phyloP scores from a whole-genome alignment of 2,113 vertebrate genomes.

The Marcusenius ussheri region DNA sequence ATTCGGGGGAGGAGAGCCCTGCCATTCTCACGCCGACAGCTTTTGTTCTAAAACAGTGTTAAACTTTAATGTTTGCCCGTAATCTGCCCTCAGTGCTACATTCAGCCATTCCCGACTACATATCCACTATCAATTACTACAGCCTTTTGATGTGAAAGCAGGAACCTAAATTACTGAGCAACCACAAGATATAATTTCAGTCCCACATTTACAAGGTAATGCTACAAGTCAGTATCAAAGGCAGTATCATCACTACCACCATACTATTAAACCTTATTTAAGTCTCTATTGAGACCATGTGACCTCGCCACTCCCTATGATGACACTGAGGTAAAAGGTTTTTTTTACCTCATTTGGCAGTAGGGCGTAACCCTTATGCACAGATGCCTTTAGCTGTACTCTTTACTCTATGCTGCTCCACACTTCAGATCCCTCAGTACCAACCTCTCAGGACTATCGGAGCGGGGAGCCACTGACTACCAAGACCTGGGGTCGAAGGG shows the following conservation, averaged over 20 bases:
- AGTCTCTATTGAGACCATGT: background rate
- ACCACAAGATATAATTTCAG: background rate
- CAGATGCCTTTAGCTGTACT: background rate
- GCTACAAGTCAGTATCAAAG: background rate
- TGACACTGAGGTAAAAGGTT: background rate
- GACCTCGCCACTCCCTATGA: background rate
- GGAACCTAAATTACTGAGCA: background rate
- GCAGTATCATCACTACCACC: background rate
- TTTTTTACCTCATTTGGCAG: background rate
- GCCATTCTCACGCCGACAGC: background rate
- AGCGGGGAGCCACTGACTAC: background rate
- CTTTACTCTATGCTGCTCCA: background rate
- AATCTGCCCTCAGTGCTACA: background rate
- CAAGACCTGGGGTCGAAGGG: background rate
- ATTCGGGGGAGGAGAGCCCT: background rate
- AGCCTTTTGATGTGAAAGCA: background rate
- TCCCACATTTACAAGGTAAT: background rate
- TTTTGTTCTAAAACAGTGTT: background rate
- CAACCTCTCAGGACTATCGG: background rate
- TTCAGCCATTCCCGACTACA: background rate
- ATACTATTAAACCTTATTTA: no score
- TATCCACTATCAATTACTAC: background rate
- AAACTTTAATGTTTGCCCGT: background rate
- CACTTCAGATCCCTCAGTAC: background rate
- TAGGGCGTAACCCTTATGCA: background rate